Base-by-base conservation (phyloP, 2,113 vertebrate genomes). In the Aythya baeri region DNA sequence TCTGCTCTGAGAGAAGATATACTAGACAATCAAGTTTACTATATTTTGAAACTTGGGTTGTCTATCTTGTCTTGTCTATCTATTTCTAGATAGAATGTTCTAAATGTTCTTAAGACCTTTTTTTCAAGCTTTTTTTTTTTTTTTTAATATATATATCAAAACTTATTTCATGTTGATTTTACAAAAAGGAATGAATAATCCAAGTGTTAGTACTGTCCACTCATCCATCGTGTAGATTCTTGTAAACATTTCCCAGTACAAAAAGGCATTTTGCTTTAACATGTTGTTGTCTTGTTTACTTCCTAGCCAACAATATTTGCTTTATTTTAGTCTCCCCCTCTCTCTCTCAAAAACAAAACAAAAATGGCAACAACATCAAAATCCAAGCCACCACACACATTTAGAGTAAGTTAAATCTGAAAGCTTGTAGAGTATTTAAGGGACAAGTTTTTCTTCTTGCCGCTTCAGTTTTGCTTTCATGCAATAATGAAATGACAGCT, bases 141-240 rank as follows among this genome's bases (percentile, higher is more conserved):
- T 49, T 41, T 43, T 34, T 6, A 6, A 34, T 34, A 8, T 50
- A 44, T 36, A 8, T 50, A 44, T 0, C 0, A 54, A 9, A 2
- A 38, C 10, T 73, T 61, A 49, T 67, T 86, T 61, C 29, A 55
- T 5, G n/a, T 62, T 49, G 13, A 6, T 67, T 80, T 80, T 86
- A 68, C 54, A 52, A 57, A 82, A 82, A 43, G 6, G n/a, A 52
- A 44, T 20, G 3, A 54, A 73, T 85, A 66, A 52, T 58, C 13
- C 22, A 76, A 71, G 15, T 20, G 34, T 21, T 76, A 75, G 25
- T 17, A 58, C 21, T 71, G 31, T n/a, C 43, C 82, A 7, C 1
- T 76, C 5, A 27, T 65, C 22, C 50, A 63, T 17, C 17, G 15
- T 71, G 63, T 29, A 58, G 34, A 91, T 43, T 57, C 49, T 36